Evolutionary conservation across 35 echinoderm and acorn worm species (phyloP), one percentile per base, ranked within the genome.

Genomic region (Apostichopus parvimensis): DNA sequence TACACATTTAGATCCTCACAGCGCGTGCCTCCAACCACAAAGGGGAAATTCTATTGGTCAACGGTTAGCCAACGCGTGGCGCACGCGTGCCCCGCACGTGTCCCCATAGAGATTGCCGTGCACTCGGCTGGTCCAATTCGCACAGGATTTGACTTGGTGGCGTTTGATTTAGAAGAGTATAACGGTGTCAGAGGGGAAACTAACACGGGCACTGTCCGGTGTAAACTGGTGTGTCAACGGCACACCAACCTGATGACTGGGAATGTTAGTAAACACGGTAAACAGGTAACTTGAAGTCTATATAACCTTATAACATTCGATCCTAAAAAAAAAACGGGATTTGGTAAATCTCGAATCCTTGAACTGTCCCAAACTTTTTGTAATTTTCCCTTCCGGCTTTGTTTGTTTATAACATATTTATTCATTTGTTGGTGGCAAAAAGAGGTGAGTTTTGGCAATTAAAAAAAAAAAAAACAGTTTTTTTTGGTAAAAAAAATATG

Each of bases 141-240:
- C 76, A 78, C 18, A 79, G 78, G 26, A 79, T 91, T 71, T 79
- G 89, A 65, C 89, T 91, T 79, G 56, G 76, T 79, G 89, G 89
- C 57, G 89, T 59, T 34, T 75, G 58, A 8, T 75, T 18, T 18
- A 20, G 71, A 4, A 75, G 71, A 22, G 17, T 75, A 75, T 7
- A 75, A 75, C 71, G 71, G 20, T 75, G 71, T 75, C 71, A 22
- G 10, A 21, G 9, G 9, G 70, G 70, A 21, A 21, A 21, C 14
- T 15, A 21, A 73, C 70, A 73, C 70, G 70, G 18, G n/a, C 70
- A 73, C 70, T 73, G 70, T 73, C 70, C 70, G 70, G 70, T 18
- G 15, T 17, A 73, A 61, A 61, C n/a, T 21, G 70, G 13, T 73
- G 15, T 17, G 70, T 73, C 70, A 73, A 11, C 5, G 70, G n/a